phyloP scores from a whole-genome alignment of 2,797 vertebrate genomes.

The Lateolabrax maculatus region DNA sequence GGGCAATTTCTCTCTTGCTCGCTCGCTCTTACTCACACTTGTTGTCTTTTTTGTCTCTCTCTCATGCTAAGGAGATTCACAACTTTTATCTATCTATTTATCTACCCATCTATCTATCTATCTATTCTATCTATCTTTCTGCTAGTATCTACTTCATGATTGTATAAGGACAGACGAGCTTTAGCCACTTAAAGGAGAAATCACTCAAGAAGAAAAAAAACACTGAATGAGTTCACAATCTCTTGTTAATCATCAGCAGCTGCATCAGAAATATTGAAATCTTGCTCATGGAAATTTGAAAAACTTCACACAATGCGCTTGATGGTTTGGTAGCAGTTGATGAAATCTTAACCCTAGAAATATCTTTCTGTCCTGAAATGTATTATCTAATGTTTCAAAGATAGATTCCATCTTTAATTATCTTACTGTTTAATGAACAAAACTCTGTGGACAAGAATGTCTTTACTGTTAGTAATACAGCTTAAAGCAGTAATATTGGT shows the following conservation, averaged over 20 bases:
- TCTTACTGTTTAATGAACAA: slow-evolving; percentile 12
- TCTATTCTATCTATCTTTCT: slow-evolving; percentile 29
- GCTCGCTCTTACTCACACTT: slow-evolving; percentile 50
- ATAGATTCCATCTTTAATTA: slow-evolving; percentile 30
- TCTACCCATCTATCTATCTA: slow-evolving; percentile 34
- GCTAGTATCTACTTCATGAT: background rate
- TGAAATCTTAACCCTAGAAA: slow-evolving; percentile 21
- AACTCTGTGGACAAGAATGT: background rate
- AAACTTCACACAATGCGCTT: slow-evolving; percentile 1
- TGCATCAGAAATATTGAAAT: background rate
- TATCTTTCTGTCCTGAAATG: background rate
- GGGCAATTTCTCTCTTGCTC: slow-evolving; percentile 69
- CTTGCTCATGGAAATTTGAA: slow-evolving; percentile 6
- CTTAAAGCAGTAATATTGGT: background rate
- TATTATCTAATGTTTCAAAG: slow-evolving; percentile 8
- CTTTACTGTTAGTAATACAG: background rate
- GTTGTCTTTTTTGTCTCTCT: slow-evolving; percentile 42
- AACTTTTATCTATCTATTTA: slow-evolving; percentile 27
- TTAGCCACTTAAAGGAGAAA: slow-evolving; percentile 25
- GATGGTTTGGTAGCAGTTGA: slow-evolving; percentile 16
- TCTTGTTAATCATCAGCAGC: slow-evolving; percentile 25
- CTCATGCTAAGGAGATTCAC: background rate
- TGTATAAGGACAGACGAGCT: background rate
- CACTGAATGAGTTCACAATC: slow-evolving; percentile 18
- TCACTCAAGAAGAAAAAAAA: slow-evolving; percentile 18